Conservation (phyloP, 2,797 vertebrate genomes). For the Leptoclinus maculatus region DNA sequence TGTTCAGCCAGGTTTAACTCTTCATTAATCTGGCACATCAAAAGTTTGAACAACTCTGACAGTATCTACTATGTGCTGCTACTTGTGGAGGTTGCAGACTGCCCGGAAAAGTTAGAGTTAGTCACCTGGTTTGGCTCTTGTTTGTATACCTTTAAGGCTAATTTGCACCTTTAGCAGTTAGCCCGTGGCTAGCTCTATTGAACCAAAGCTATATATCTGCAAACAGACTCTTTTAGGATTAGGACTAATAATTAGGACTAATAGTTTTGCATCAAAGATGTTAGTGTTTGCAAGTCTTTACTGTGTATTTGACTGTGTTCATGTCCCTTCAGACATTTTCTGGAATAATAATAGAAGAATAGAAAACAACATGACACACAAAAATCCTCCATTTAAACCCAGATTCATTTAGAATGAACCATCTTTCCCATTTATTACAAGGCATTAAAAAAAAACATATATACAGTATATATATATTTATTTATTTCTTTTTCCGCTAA, state of each 20-base stretch:
- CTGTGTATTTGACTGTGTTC: neutral
- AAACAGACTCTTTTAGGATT: neutral
- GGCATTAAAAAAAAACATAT: no score
- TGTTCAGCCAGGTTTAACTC: conserved; percentile 20
- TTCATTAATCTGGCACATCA: conserved; percentile 7
- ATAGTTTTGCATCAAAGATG: neutral
- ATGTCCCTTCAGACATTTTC: neutral
- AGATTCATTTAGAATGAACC: neutral
- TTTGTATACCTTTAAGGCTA: neutral
- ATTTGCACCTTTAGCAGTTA: neutral
- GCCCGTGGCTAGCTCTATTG: neutral
- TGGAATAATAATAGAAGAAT: neutral
- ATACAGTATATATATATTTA: no score
- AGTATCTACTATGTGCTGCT: neutral
- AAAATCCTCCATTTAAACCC: neutral
- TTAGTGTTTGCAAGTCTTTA: conserved; percentile 5
- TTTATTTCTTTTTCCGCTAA: no score
- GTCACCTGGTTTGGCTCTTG: neutral
- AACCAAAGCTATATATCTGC: neutral
- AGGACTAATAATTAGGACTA: no score
- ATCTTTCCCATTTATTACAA: neutral
- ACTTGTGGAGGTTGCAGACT: neutral
- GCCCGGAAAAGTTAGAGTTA: neutral
- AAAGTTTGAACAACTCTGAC: neutral
- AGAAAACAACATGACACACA: neutral